Percentiles rank a stretch among this genome's conserved stretches.
Evolutionary conservation across 1,140 invertebrate species (phyloP).

Genomic region (Ceratosolen fusciceps): DNA sequence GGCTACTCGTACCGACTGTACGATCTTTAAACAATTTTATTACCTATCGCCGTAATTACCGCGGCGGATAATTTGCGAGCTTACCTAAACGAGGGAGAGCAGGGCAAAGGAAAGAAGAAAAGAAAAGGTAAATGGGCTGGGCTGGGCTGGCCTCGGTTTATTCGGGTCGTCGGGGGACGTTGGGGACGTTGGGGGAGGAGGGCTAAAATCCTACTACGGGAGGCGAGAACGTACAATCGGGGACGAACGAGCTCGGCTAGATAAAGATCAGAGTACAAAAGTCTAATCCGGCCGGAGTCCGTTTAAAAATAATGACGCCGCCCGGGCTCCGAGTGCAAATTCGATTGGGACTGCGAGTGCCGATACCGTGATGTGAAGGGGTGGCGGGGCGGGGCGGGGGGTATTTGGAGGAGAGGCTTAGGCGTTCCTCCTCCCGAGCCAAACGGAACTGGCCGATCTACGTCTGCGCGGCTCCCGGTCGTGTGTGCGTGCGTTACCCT

Average conservation of each 20-base stretch:
- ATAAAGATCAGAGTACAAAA: conserved; percentile 30
- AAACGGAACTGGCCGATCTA: background rate
- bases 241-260: background rate
- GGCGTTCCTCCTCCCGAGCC: conserved; percentile 3
- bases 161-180: too few species aligned
- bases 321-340: background rate
- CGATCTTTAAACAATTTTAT: too few species aligned
- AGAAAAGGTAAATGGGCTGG: too few species aligned
- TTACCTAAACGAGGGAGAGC: too few species aligned
- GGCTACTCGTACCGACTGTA: too few species aligned
- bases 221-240: background rate
- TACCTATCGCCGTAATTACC: too few species aligned
- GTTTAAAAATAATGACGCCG: conserved; percentile 10
- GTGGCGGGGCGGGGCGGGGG: background rate
- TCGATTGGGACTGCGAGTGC: conserved; percentile 1
- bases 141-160: too few species aligned
- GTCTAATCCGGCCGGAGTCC: background rate
- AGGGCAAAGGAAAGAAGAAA: too few species aligned
- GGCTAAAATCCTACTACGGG: conserved; percentile 3
- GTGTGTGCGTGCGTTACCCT: background rate
- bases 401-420: conserved; percentile 8
- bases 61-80: too few species aligned
- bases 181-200: too few species aligned
- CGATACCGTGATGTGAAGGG: too few species aligned
- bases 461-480: background rate